Evolutionary conservation across 2,888 invertebrate genomes (phyloP).

Genomic region (Subacronicta megacephala): DNA sequence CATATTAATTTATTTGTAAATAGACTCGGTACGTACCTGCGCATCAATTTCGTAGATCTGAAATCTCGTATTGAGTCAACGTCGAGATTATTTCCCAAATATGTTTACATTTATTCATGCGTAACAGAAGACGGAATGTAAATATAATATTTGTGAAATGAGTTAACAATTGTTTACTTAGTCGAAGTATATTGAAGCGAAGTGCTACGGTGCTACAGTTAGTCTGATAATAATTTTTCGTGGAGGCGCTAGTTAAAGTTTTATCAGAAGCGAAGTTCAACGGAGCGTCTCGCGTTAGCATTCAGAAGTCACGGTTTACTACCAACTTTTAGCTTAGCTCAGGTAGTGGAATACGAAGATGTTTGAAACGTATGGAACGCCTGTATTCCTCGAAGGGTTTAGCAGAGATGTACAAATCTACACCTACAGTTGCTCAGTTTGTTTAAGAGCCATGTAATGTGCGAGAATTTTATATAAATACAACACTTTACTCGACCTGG

Average conservation of each 20-base stretch:
- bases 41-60: conserved; percentile 40
- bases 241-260: conserved; percentile 65
- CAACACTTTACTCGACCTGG: too few relatives aligned
- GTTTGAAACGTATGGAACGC: too few relatives aligned
- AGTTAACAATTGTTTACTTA: conserved; percentile 45
- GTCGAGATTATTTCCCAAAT: conserved; percentile 45
- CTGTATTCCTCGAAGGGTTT: too few relatives aligned
- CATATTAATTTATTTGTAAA: conserved; percentile 38
- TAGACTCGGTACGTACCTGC: conserved; percentile 28
- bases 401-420: too few relatives aligned
- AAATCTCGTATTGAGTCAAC: conserved; percentile 47
- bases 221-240: conserved; percentile 61
- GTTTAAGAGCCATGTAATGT: too few relatives aligned
- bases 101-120: conserved; percentile 50
- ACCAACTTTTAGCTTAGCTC: conserved; percentile 69
- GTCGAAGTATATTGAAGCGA: conserved; percentile 40
- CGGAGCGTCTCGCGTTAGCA: conserved; percentile 69
- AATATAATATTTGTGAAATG: conserved; percentile 43
- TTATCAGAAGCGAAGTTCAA: conserved; percentile 70
- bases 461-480: too few relatives aligned
- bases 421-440: too few relatives aligned
- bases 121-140: conserved; percentile 32
- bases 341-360: conserved; percentile 49
- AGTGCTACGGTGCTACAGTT: conserved; percentile 44
- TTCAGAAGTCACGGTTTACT: conserved; percentile 78